A percentile compares a stretch with the other conserved stretches of the same genome.
Conservation (phyloP, 2,888 invertebrate genomes). For the Agriotes lineatus region DNA sequence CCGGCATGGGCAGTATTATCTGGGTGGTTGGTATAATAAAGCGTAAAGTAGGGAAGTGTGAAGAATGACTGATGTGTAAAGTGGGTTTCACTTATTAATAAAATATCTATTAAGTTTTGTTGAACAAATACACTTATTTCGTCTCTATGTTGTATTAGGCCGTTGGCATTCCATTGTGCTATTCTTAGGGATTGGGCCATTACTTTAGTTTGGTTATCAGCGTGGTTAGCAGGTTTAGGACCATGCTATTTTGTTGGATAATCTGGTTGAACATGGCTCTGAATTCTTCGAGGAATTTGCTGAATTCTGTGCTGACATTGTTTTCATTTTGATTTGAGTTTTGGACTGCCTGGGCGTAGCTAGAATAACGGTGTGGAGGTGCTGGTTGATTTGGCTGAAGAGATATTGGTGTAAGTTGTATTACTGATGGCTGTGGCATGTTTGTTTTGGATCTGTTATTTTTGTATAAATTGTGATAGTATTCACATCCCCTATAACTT, state of each 20-base stretch:
- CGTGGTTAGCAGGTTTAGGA: constrained; percentile 4
- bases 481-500: constrained; percentile 36
- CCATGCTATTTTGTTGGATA: constrained; percentile 6
- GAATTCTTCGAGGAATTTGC: neutral
- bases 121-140: constrained; percentile 6
- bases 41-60: neutral
- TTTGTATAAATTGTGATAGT: constrained; percentile 17
- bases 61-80: no score
- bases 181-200: constrained; percentile 1
- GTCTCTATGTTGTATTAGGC: constrained; percentile 1
- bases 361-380: neutral
- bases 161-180: constrained; percentile 8
- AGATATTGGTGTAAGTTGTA: neutral
- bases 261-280: neutral
- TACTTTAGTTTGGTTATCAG: constrained; percentile 5
- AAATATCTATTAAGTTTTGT: constrained; percentile 1
- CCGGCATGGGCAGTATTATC: constrained; percentile 13
- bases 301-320: no score
- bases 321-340: constrained; percentile 2
- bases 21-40: constrained; percentile 5
- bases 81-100: no score
- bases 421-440: neutral
- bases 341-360: neutral
- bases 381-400: neutral
- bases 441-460: neutral